Evolutionary conservation across 2,888 invertebrate species (phyloP), one percentile per base, ranked within the genome.

Genomic region (Hydraecia micacea): DNA sequence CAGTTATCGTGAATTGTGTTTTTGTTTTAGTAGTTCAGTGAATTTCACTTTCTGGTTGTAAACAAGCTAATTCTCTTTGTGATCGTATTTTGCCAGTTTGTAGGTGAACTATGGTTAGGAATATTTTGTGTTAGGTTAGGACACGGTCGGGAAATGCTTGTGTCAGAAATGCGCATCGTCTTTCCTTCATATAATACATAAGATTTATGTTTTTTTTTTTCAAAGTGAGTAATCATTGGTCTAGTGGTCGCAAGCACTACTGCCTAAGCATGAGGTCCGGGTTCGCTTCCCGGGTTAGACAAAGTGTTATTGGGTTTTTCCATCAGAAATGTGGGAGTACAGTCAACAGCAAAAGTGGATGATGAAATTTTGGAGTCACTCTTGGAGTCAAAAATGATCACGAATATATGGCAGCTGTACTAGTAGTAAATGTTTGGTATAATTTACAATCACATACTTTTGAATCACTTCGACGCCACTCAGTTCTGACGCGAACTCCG

Each of bases 1-100:
- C 76, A 71, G 85, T 87, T 85, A 75, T 73, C 49, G 75, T 69
- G 67, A 84, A 86, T 49, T 71, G 71, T 84, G 80, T 85, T 80
- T 80, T 65, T 85, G 65, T 73, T 60, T 75, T 73, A 77, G 73
- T 86, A 70, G 84, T 71, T 63, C 55, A 86, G 72, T 63, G 66
- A 60, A 76, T 74, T 86, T 85, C 55, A 65, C 63, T 84, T 86
- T 86, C 21, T 73, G 9, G 15, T 70, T 52, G 52, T 70, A 69
- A 77, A 69, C 52, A 36, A 62, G 18, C 0, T 42, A 52, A 60
- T 77, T 76, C 46, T 55, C 49, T 79, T 62, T 83, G 77, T 80
- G 36, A 36, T 75, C 58, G 32, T 65, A 52, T 81, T 72, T 81
- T 63, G 28, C 25, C 9, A 46, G 28, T 69, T 80, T 60, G 1